Evolutionary conservation across 2,888 invertebrate genomes (phyloP).

Genomic region (Epirrhoe alternata): DNA sequence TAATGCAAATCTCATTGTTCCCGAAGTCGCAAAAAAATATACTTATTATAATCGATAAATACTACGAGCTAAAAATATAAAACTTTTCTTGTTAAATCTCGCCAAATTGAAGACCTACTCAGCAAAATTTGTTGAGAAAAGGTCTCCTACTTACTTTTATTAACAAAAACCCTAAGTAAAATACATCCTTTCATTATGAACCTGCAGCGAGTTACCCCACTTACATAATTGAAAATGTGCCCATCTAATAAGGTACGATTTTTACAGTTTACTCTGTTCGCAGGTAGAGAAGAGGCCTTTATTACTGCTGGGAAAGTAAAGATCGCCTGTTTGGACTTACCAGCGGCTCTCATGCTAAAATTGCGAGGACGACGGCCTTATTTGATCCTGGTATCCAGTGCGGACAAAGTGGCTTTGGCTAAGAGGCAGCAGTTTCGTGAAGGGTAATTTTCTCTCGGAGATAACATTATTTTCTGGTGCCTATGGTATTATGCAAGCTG

Average conservation of each 20-base stretch:
- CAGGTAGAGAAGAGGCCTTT: conserved; percentile 73
- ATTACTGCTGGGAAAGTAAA: conserved; percentile 68
- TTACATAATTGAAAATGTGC: conserved; percentile 36
- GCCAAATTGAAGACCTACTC: conserved; percentile 14
- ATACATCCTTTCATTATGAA: conserved; percentile 29
- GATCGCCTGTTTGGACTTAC: conserved; percentile 69
- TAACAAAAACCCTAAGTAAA: conserved; percentile 29
- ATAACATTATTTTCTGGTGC: conserved; percentile 17
- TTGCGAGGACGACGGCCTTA: conserved; percentile 72
- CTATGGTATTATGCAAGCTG: neutral
- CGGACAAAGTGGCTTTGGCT: conserved; percentile 52
- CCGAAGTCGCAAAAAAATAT: neutral
- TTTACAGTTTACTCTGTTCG: conserved; percentile 39
- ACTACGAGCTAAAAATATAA: conserved; percentile 15
- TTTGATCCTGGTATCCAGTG: conserved; percentile 69
- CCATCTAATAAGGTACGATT: conserved; percentile 33
- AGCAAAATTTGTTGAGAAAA: conserved; percentile 24
- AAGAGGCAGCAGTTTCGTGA: conserved; percentile 62
- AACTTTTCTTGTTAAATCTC: conserved; percentile 26
- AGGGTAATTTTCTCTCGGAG: conserved; percentile 50
- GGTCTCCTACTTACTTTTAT: conserved; percentile 30
- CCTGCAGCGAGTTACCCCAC: conserved; percentile 28
- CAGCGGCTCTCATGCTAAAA: conserved; percentile 71
- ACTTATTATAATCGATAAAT: conserved; percentile 1
- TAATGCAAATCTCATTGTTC: neutral